Conservation (phyloP, 2,888 invertebrate species). For the Lasioglossum marginatum region DNA sequence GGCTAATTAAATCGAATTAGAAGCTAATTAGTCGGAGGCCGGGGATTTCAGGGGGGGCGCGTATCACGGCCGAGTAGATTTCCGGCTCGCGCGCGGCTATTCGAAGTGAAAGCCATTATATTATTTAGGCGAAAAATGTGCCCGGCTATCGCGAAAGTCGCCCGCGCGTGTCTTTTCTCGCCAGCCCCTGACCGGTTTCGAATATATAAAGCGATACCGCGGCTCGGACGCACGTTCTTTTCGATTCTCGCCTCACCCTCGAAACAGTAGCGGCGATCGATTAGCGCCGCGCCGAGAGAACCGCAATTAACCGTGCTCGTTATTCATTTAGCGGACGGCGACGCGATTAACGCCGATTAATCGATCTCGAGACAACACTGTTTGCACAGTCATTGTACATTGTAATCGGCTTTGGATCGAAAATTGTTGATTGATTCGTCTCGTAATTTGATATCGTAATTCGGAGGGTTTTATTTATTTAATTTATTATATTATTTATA, state of each 20-base stretch:
- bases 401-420: not conserved
- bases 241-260: slow-evolving; percentile 72
- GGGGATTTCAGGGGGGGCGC: slow-evolving; percentile 40
- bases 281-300: not conserved
- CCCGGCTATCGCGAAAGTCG: slow-evolving; percentile 78
- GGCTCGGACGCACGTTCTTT: slow-evolving; percentile 62
- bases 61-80: slow-evolving; percentile 61
- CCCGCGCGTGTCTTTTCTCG: slow-evolving; percentile 74
- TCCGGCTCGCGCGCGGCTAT: slow-evolving; percentile 43
- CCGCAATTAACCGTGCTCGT: slow-evolving; percentile 19
- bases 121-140: slow-evolving; percentile 81
- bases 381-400: not conserved
- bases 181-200: slow-evolving; percentile 79
- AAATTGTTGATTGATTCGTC: no score
- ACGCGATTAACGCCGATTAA: not conserved
- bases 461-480: no score
- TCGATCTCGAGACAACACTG: not conserved
- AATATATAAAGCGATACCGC: slow-evolving; percentile 74
- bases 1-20: slow-evolving; percentile 46
- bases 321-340: not conserved
- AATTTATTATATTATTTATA: no score
- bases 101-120: slow-evolving; percentile 83
- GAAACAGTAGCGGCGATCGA: slow-evolving; percentile 39
- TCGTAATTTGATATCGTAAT: no score
- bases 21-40: slow-evolving; percentile 29